phyloP scores from a whole-genome alignment of 2,113 vertebrate species.

The Podarcis cretensis region DNA sequence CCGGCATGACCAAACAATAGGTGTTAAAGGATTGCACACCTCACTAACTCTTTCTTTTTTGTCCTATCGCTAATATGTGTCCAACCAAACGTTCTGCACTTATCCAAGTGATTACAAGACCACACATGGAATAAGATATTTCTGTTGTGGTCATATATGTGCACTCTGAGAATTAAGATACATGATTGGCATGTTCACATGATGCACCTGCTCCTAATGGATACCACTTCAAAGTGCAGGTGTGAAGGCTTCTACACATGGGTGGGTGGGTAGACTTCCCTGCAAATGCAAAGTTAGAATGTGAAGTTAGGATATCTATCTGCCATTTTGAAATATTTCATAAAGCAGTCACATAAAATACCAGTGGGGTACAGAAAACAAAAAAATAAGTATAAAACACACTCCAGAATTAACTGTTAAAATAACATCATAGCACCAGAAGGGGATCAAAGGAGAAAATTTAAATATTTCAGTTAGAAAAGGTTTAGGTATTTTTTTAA shows the following conservation, averaged over 20 bases:
- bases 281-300: not conserved
- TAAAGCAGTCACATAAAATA: too few relatives aligned
- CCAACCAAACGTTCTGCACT: not conserved
- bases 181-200: not conserved
- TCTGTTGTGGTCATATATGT: not conserved
- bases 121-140: not conserved
- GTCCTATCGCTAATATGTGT: too few relatives aligned
- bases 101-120: not conserved
- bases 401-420: too few relatives aligned
- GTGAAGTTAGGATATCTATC: not conserved
- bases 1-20: not conserved
- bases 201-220: not conserved
- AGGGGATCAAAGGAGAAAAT: not conserved
- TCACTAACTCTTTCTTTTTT: not conserved
- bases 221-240: not conserved
- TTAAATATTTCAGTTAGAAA: not conserved
- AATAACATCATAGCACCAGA: not conserved
- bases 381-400: too few relatives aligned
- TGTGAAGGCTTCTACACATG: not conserved
- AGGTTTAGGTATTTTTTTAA: too few relatives aligned
- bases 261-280: not conserved
- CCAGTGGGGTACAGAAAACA: too few relatives aligned
- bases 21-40: not conserved
- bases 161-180: not conserved
- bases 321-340: not conserved